Percentiles rank a stretch among this genome's conserved stretches.
phyloP scores from a whole-genome alignment of 2,797 vertebrate genomes.

The Aselliscus stoliczkanus region DNA sequence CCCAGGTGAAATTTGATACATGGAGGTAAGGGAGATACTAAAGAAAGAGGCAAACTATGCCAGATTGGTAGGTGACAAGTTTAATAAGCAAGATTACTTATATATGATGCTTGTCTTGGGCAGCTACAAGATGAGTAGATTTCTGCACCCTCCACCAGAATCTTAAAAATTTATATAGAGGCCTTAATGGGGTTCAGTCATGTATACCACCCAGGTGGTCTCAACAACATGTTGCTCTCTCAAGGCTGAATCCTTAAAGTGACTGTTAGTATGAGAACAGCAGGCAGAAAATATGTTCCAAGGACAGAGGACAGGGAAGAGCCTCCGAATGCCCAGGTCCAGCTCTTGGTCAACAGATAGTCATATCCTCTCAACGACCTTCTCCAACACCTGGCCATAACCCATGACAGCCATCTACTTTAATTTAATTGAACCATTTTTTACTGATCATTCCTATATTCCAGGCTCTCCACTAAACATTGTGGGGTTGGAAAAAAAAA shows the following conservation, averaged over 20 bases:
- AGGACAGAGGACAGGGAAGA: background rate
- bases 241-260: background rate
- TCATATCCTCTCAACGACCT: background rate
- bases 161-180: background rate
- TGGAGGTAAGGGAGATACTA: background rate
- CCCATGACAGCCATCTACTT: background rate
- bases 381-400: background rate
- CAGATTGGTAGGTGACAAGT: background rate
- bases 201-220: background rate
- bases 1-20: background rate
- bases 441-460: background rate
- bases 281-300: background rate
- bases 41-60: background rate
- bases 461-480: background rate
- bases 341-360: background rate
- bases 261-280: background rate
- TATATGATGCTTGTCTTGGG: background rate
- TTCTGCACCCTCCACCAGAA: background rate
- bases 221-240: background rate
- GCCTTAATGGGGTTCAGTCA: background rate
- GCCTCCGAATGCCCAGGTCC: background rate
- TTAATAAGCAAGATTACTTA: background rate
- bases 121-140: background rate
- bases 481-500: background rate
- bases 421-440: background rate